phyloP scores from a whole-genome alignment of 2,888 invertebrate species.

The Mythimna albipuncta region DNA sequence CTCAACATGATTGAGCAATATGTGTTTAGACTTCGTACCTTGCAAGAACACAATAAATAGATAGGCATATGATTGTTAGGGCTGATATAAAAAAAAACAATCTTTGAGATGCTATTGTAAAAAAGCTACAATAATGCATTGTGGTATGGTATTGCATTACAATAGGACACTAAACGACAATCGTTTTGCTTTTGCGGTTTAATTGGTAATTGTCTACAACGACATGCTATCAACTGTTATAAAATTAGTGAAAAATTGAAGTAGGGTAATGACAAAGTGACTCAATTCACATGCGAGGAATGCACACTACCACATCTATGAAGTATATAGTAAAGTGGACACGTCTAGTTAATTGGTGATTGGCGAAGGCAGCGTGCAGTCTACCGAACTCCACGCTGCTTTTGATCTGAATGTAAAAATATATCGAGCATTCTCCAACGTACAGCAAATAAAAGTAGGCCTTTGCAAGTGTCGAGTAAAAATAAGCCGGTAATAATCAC shows the following conservation, averaged over 20 bases:
- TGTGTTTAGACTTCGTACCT: constrained; percentile 18
- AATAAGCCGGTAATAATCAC: constrained; percentile 57
- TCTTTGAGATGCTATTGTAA: constrained; percentile 21
- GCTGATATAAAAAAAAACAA: constrained; percentile 33
- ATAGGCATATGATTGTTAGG: constrained; percentile 28
- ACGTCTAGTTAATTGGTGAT: neutral
- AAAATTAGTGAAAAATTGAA: neutral
- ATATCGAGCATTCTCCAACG: constrained; percentile 20
- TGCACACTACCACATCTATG: neutral
- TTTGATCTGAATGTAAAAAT: constrained; percentile 19
- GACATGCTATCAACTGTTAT: neutral
- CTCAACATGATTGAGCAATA: constrained; percentile 43
- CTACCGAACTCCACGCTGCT: neutral
- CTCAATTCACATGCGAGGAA: neutral
- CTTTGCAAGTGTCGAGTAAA: constrained; percentile 56
- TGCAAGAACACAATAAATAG: constrained; percentile 4
- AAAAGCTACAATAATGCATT: constrained; percentile 45
- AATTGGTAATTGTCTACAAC: constrained; percentile 33
- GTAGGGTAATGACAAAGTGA: neutral
- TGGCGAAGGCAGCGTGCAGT: neutral
- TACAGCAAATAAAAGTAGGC: constrained; percentile 52
- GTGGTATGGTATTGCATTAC: constrained; percentile 40
- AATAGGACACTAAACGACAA: constrained; percentile 31
- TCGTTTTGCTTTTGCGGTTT: constrained; percentile 41
- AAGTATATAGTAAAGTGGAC: neutral